These are phyloP conservation scores for Propsilocerus akamusi DNA, from an alignment of 1,140 invertebrate genomes.

Conservation along the genomic window DNA sequence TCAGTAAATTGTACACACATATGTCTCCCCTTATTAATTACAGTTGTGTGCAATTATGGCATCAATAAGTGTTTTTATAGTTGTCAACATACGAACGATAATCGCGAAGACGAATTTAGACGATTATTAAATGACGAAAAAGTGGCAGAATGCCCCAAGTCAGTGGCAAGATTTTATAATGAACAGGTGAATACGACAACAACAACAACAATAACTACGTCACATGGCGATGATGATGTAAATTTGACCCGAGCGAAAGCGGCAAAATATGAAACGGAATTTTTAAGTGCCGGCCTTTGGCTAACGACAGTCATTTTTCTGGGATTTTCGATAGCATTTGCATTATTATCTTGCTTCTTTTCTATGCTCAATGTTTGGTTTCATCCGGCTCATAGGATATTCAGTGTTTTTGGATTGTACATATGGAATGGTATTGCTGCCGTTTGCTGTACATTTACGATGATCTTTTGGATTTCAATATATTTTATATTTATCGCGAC, in stretches of 20 bases:
- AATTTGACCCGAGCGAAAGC: no score
- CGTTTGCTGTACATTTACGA: background rate
- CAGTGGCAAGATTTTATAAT: background rate
- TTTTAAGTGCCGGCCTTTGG: background rate
- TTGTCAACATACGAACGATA: background rate
- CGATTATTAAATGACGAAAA: background rate
- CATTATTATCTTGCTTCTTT: background rate
- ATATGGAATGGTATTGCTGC: slow-evolving; percentile 7
- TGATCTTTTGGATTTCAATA: slow-evolving; percentile 5
- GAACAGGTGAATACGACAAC: background rate
- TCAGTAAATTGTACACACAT: background rate
- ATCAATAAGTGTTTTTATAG: background rate
- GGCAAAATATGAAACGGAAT: background rate
- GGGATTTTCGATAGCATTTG: background rate
- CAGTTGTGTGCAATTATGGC: background rate
- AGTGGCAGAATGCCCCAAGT: background rate
- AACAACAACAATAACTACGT: background rate
- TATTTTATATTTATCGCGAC: slow-evolving; percentile 5
- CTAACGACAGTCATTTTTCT: background rate
- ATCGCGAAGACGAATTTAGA: background rate
- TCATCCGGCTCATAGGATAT: slow-evolving; percentile 5
- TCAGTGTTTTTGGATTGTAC: slow-evolving; percentile 6
- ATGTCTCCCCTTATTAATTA: background rate
- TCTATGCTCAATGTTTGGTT: slow-evolving; percentile 6
- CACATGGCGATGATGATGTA: background rate